Base-by-base conservation (phyloP, 92 coral and sea anemone genomes). In the Epizoanthus scotinus region DNA sequence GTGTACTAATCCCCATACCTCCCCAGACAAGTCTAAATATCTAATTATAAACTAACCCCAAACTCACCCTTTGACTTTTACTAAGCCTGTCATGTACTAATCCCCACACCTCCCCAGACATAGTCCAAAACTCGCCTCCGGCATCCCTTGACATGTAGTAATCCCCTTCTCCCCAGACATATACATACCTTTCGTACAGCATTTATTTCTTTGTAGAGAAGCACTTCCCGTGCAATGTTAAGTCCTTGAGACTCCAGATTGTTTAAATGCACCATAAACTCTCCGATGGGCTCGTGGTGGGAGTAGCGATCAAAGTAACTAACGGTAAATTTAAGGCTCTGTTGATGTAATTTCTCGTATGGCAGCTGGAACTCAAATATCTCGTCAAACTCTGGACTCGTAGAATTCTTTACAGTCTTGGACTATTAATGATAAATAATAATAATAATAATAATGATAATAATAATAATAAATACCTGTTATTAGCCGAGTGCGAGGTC, bases 281-380 rank as follows among this genome's bases (percentile, higher is more conserved):
- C 94, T 1, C 98, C 99, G 20, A 93, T 74, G 10, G 86, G 85
- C 66, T 91, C 99, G 84, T 95, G 99, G 71, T 95, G 99, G 18
- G 99, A 95, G 62, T 91, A 95, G 59, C 96, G 97, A 69, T 95
- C 98, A 73, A 95, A 95, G 73, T 80, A 89, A 73, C 91, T 89
- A 53, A 95, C 54, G 8, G 92, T 93, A 56, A 95, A 70, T 85
- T 95, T 95, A 47, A 95, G 70, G 44, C 85, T 91, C 87, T 95
- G 99, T 22, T 75, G 77, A 17, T 80, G 91, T 29, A 95, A 87
- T 17, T 83, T 86, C 59, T 89, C 91, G 24, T 85, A 77, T 27
- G 91, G 78, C 31, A 93, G 80, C 17, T 77, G 79, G 67, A 95
- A 95, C 70, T 95, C 95, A 73, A 90, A 95, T 55, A 57, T 58